These are phyloP conservation scores for Iphiclides podalirius DNA, from an alignment of 2,888 invertebrate genomes.

Conservation along the genomic window DNA sequence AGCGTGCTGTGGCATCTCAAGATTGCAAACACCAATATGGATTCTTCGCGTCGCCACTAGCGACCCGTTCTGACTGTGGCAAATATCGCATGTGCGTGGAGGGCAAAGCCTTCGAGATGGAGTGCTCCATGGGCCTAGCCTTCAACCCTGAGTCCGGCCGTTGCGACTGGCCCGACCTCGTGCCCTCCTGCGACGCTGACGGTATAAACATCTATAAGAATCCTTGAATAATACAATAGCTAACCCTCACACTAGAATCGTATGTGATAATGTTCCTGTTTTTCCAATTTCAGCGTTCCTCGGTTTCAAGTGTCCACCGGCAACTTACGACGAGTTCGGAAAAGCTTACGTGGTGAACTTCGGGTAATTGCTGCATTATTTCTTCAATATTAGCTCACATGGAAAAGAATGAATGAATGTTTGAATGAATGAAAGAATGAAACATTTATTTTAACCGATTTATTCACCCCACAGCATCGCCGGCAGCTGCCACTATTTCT, in stretches of 20 bases:
- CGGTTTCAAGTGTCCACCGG: slow-evolving; percentile 50
- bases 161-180: slow-evolving; percentile 92
- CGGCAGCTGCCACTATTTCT: slow-evolving; percentile 42
- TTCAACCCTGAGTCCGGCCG: slow-evolving; percentile 83
- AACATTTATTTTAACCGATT: too few relatives aligned
- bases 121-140: slow-evolving; percentile 89
- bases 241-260: too few relatives aligned
- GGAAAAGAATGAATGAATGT: too few relatives aligned
- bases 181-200: slow-evolving; percentile 54
- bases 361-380: slow-evolving; percentile 42
- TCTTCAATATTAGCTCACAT: slow-evolving; percentile 32
- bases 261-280: background rate
- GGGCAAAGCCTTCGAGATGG: slow-evolving; percentile 79
- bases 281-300: slow-evolving; percentile 50
- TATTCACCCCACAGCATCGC: slow-evolving; percentile 51
- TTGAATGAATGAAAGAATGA: too few relatives aligned
- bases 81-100: slow-evolving; percentile 88
- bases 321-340: slow-evolving; percentile 39
- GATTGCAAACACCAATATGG: slow-evolving; percentile 90
- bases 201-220: background rate
- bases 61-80: slow-evolving; percentile 78
- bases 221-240: too few relatives aligned
- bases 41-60: slow-evolving; percentile 77
- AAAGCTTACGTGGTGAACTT: slow-evolving; percentile 40
- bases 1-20: slow-evolving; percentile 83